phyloP scores from a whole-genome alignment of 2,113 vertebrate species.

The Anoura caudifer region DNA sequence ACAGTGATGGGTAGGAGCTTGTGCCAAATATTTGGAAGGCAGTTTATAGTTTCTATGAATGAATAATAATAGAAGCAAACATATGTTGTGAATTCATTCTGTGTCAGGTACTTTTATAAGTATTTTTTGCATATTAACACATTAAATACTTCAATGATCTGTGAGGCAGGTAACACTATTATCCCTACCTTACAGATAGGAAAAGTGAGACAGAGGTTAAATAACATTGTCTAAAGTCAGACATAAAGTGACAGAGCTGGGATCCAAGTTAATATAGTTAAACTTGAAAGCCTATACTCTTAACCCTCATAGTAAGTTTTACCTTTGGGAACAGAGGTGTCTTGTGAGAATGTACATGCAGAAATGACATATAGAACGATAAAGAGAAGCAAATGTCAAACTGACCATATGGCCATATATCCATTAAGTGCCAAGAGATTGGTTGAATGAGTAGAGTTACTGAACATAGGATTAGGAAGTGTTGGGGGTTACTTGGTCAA shows the following conservation, averaged over 20 bases:
- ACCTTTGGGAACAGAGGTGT: neutral
- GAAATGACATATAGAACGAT: slow-evolving; percentile 2
- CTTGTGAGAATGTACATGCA: slow-evolving; percentile 16
- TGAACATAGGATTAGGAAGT: neutral
- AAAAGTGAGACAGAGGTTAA: slow-evolving; percentile 1
- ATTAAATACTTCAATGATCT: neutral
- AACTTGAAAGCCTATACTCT: neutral
- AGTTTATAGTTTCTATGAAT: neutral
- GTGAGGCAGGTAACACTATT: neutral
- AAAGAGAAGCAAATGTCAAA: slow-evolving; percentile 11
- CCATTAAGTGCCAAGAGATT: neutral
- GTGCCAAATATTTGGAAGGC: neutral
- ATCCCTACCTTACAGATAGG: neutral
- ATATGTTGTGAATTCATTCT: neutral
- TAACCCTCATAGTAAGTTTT: neutral
- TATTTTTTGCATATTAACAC: neutral
- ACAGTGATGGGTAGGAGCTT: neutral
- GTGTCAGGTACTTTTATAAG: neutral
- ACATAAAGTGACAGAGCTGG: neutral
- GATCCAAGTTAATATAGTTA: neutral
- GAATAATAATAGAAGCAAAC: slow-evolving; percentile 21
- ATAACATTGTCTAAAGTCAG: slow-evolving; percentile 24
- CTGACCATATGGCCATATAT: neutral
- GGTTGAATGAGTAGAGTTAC: neutral
- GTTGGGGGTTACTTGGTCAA: neutral